Base-by-base conservation (phyloP, 2,113 vertebrate genomes). In the Genyomyrus donnyi region DNA sequence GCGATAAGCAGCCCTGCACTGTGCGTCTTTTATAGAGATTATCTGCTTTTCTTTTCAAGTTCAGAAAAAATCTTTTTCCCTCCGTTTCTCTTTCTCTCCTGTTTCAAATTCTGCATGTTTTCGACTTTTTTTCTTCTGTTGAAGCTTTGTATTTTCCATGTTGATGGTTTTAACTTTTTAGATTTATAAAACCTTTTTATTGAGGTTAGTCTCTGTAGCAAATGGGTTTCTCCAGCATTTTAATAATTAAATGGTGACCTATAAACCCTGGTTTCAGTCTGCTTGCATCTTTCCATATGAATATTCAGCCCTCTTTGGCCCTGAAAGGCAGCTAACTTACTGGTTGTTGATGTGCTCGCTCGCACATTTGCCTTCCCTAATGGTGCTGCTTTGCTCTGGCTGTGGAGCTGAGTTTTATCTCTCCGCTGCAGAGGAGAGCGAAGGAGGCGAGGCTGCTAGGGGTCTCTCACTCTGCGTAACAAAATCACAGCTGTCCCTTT, bases 221-320 rank as follows among this genome's bases (percentile, higher is more conserved):
- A 70, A 31, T 70, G 46, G 83, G 7, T 85, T 24, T 48, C 45
- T 85, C 39, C 46, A 48, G 83, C 39, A 9, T 85, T 85, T 85
- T 85, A 46, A 48, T 85, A 45, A 45, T 70, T 85, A 85, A 85
- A 85, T n/a, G 21, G 45, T 24, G 46, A 46, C 46, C 6, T 46
- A 8, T 85, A 48, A 85, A 21, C 83, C 83, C 86, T 91, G 3
- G 15, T 90, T 53, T 77, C 50, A 89, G 42, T 48, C 39, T 66
- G 52, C 62, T 56, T 90, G 56, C 77, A n/a, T 88, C 50, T 46
- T 39, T 5, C 35, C 86, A 77, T 87, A n/a, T 21, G 45, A 4
- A 8, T 48, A 3, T 42, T 27, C 21, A 66, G 74, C 88, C 15
- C 50, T 88, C 19, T 49, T 19, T 74, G 62, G n/a, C 62, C 10